Percentiles rank a stretch among this genome's conserved stretches.
Evolutionary conservation across 2,888 invertebrate genomes (phyloP).

Genomic region (Herminia tarsipennalis): DNA sequence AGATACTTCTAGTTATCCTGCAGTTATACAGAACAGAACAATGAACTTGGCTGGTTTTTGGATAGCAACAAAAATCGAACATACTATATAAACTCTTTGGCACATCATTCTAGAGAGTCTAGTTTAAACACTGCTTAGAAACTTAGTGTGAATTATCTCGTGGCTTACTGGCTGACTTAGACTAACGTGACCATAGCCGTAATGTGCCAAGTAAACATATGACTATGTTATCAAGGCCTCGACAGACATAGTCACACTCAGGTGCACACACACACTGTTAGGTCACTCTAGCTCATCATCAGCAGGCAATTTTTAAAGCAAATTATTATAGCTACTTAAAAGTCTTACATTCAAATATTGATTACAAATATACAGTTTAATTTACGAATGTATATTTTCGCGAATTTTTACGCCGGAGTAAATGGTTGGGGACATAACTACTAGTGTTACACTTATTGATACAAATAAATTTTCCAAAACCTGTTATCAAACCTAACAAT

Average conservation of each 20-base stretch:
- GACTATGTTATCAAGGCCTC: constrained; percentile 13
- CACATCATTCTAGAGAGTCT: no score
- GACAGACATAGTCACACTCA: neutral
- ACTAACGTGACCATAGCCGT: neutral
- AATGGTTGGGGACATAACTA: no score
- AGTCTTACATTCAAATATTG: no score
- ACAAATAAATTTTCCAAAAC: neutral
- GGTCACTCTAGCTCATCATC: neutral
- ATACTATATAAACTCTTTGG: no score
- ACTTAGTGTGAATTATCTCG: constrained; percentile 12
- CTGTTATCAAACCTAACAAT: neutral
- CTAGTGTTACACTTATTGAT: neutral
- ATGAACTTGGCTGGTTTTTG: no score
- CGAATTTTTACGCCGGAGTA: no score
- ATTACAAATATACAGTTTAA: no score
- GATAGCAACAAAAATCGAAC: no score
- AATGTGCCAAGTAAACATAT: constrained; percentile 19
- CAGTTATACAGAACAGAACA: no score
- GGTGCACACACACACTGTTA: neutral
- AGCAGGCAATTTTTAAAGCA: neutral
- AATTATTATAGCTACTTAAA: neutral
- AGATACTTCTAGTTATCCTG: no score
- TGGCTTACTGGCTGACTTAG: constrained; percentile 27
- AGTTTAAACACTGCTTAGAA: constrained; percentile 1
- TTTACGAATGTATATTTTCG: no score